Evolutionary conservation across 2,888 invertebrate species (phyloP).

Genomic region (Plagodis pulveraria): DNA sequence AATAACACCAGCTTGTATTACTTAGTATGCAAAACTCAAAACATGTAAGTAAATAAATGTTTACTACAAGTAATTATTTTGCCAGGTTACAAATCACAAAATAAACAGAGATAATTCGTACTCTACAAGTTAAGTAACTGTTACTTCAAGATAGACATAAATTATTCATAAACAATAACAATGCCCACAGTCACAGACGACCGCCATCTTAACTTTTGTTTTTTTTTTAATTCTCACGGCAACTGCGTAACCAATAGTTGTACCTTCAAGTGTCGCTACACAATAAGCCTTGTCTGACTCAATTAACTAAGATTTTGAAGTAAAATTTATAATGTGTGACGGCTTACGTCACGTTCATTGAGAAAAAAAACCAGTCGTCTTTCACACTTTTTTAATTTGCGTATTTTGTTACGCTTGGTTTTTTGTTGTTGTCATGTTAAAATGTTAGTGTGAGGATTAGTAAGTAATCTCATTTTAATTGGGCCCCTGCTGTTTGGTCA

Average conservation of each 20-base stretch:
- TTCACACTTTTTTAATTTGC: constrained; percentile 2
- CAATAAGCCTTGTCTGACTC: constrained; percentile 60
- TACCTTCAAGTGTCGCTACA: constrained; percentile 50
- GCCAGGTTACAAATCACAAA: too few relatives aligned
- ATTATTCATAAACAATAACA: neutral
- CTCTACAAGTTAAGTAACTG: too few relatives aligned
- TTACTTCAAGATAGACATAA: too few relatives aligned
- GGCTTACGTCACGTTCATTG: constrained; percentile 43
- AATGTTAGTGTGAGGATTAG: constrained; percentile 53
- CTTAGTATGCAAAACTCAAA: too few relatives aligned
- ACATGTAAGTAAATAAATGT: too few relatives aligned
- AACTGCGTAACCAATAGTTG: constrained; percentile 40
- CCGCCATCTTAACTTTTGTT: constrained; percentile 21
- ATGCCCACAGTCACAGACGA: neutral
- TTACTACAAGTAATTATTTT: too few relatives aligned
- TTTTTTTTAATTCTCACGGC: constrained; percentile 52
- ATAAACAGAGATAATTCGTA: too few relatives aligned
- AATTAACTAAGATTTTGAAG: constrained; percentile 55
- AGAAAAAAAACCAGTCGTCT: constrained; percentile 8
- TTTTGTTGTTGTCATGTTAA: constrained; percentile 2
- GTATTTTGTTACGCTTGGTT: constrained; percentile 10
- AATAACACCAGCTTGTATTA: too few relatives aligned
- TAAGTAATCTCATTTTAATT: constrained; percentile 73
- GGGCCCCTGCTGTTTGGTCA: constrained; percentile 53
- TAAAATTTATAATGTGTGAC: constrained; percentile 52